These are phyloP conservation scores for Odontocerum albicorne DNA, from an alignment of 2,888 invertebrate species.

Conservation along the genomic window DNA sequence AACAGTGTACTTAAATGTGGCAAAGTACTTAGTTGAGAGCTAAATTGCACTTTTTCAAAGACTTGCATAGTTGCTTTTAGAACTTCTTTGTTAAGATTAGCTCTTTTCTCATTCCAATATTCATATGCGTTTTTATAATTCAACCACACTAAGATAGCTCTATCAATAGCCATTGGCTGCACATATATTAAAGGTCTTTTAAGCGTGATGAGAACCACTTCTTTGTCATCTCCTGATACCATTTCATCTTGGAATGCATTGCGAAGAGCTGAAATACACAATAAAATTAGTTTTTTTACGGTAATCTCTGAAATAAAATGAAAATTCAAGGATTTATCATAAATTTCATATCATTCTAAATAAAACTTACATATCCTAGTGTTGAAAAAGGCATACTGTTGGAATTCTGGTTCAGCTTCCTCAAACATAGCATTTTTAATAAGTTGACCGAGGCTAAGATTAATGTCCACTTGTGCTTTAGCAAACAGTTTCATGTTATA, in stretches of 20 bases:
- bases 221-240: slow-evolving; percentile 79
- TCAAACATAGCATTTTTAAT: slow-evolving; percentile 93
- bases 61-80: slow-evolving; percentile 73
- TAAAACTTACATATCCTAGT: slow-evolving; percentile 75
- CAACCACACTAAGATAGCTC: slow-evolving; percentile 97
- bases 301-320: not conserved
- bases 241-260: slow-evolving; percentile 91
- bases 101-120: slow-evolving; percentile 97
- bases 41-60: slow-evolving; percentile 68
- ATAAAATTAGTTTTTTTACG: slow-evolving; percentile 1
- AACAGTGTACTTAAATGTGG: slow-evolving; percentile 88
- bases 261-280: slow-evolving; percentile 55
- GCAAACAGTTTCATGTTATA: slow-evolving; percentile 71
- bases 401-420: slow-evolving; percentile 96
- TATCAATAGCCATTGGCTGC: slow-evolving; percentile 96
- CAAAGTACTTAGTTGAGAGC: slow-evolving; percentile 69
- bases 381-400: slow-evolving; percentile 97
- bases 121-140: slow-evolving; percentile 99
- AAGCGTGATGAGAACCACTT: slow-evolving; percentile 86
- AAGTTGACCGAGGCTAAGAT: slow-evolving; percentile 92
- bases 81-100: slow-evolving; percentile 88
- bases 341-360: not conserved
- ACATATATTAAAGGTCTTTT: slow-evolving; percentile 94
- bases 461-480: slow-evolving; percentile 89
- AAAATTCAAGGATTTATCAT: not conserved